Conservation (phyloP, 2,888 invertebrate species). For the Scaeva pyrastri region DNA sequence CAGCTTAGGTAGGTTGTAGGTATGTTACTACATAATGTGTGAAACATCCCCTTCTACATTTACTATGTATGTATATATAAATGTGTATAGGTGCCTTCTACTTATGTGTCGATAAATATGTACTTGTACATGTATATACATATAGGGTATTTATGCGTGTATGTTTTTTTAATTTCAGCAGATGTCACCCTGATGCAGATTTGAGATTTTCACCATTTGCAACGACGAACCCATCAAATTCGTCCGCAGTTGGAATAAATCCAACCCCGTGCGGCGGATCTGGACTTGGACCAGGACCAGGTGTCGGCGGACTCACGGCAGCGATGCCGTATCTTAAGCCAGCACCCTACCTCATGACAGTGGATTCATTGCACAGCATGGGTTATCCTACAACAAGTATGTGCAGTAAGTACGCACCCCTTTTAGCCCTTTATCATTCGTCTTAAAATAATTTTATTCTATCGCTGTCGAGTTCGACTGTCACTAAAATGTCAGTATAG, state of each 20-base stretch:
- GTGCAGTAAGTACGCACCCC: conserved; percentile 74
- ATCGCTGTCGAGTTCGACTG: not conserved
- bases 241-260: conserved; percentile 74
- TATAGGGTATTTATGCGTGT: not conserved
- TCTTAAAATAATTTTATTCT: conserved; percentile 7
- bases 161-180: conserved; percentile 79
- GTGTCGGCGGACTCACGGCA: conserved; percentile 85
- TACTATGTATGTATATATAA: not conserved
- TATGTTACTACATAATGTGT: not conserved
- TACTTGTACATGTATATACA: no score
- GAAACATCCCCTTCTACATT: not conserved
- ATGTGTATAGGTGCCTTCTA: not conserved
- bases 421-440: conserved; percentile 1
- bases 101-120: no score
- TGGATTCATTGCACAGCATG: conserved; percentile 88
- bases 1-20: not conserved
- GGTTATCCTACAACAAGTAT: conserved; percentile 86
- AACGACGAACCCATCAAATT: conserved; percentile 74
- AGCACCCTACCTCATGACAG: conserved; percentile 86
- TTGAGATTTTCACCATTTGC: conserved; percentile 86
- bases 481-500: not conserved
- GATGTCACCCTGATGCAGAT: conserved; percentile 86
- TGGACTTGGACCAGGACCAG: conserved; percentile 81
- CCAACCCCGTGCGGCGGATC: conserved; percentile 77
- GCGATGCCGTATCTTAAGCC: conserved; percentile 86